Percentiles rank a stretch among this genome's conserved stretches.
phyloP scores from a whole-genome alignment of 2,888 invertebrate genomes.

The Dermolepida albohirtum region DNA sequence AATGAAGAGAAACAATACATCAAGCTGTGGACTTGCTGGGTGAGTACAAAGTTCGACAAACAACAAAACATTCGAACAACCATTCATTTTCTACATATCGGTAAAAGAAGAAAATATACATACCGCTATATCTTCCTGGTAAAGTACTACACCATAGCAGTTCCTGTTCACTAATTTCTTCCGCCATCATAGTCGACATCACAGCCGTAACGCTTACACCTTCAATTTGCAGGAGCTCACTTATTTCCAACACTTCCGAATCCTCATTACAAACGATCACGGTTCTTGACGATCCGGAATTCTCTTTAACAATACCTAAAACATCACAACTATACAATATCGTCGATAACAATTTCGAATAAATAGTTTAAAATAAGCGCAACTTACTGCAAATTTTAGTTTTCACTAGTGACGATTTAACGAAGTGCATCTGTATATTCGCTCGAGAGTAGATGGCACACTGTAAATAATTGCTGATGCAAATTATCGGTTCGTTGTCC shows the following conservation, averaged over 20 bases:
- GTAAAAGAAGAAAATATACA: conserved; percentile 5
- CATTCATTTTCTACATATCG: too few relatives aligned
- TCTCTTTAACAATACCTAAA: conserved; percentile 66
- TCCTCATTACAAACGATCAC: conserved; percentile 73
- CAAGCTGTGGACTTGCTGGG: too few relatives aligned
- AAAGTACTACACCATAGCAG: conserved; percentile 40
- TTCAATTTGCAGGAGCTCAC: conserved; percentile 52
- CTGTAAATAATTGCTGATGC: conserved; percentile 80
- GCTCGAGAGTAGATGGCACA: conserved; percentile 78
- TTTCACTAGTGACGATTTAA: conserved; percentile 64
- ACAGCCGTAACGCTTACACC: conserved; percentile 53
- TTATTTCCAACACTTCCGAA: conserved; percentile 68
- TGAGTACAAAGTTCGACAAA: too few relatives aligned
- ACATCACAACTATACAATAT: conserved; percentile 40
- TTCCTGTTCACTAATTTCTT: conserved; percentile 45
- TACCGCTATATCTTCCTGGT: conserved; percentile 46
- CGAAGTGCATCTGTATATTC: conserved; percentile 65
- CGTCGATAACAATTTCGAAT: neutral
- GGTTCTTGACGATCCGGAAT: conserved; percentile 67
- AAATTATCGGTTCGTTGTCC: conserved; percentile 71
- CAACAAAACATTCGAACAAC: too few relatives aligned
- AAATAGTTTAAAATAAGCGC: neutral
- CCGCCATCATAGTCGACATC: conserved; percentile 49
- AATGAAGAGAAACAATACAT: too few relatives aligned
- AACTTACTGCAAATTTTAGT: conserved; percentile 62